Conservation (phyloP, 1,140 invertebrate species). For the Tyrophagus putrescentiae region DNA sequence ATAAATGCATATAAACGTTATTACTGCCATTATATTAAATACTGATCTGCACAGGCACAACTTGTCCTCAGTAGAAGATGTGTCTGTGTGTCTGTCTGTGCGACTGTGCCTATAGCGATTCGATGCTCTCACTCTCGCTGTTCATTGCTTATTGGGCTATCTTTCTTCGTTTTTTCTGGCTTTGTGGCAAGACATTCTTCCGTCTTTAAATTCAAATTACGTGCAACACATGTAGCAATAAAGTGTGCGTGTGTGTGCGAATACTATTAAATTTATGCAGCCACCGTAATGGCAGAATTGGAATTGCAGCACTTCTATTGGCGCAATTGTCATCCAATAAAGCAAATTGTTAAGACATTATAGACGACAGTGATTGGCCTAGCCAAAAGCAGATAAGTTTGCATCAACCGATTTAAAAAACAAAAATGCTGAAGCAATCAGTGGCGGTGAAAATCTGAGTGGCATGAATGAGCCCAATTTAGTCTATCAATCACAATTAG, state of each 20-base stretch:
- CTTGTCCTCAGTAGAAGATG: too few species aligned
- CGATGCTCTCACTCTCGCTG: too few species aligned
- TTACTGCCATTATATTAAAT: constrained; percentile 14
- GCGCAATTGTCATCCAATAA: too few species aligned
- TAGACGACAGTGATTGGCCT: background rate
- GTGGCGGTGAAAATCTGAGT: too few species aligned
- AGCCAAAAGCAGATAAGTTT: background rate
- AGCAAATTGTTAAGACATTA: background rate
- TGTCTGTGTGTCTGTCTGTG: too few species aligned
- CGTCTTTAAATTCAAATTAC: constrained; percentile 14
- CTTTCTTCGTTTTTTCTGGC: too few species aligned
- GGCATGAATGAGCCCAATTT: too few species aligned
- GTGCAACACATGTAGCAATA: constrained; percentile 10
- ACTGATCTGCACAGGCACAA: background rate
- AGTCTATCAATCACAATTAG: constrained; percentile 10
- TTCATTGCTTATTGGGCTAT: too few species aligned
- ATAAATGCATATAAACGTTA: constrained; percentile 10
- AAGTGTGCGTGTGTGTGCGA: too few species aligned
- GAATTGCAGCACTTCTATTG: too few species aligned
- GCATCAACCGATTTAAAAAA: background rate
- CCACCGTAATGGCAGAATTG: background rate
- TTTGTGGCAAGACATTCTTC: background rate
- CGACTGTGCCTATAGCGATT: too few species aligned
- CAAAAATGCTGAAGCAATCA: too few species aligned
- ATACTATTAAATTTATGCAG: background rate